A percentile compares a stretch with the other conserved stretches of the same genome.
These are phyloP conservation scores for Lordiphosa stackelbergi DNA, from an alignment of 1,140 invertebrate species.

Conservation along the genomic window DNA sequence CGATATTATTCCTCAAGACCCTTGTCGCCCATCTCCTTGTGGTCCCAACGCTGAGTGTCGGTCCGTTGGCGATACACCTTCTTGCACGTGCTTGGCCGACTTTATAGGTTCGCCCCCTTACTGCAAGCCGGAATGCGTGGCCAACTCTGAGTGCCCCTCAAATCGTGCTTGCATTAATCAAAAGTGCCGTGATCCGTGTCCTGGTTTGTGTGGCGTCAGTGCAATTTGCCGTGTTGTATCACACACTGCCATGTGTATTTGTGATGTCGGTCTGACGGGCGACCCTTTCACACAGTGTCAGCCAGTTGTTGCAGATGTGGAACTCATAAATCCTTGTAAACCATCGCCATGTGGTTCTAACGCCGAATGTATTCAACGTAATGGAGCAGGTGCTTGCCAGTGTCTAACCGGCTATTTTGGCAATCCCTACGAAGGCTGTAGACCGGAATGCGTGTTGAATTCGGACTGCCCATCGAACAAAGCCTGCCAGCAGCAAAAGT, in stretches of 20 bases:
- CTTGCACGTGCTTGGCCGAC: conserved; percentile 83
- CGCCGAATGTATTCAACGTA: conserved; percentile 83
- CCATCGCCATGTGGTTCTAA: conserved; percentile 89
- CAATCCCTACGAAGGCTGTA: conserved; percentile 85
- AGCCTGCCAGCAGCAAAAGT: conserved; percentile 86
- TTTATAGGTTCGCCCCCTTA: conserved; percentile 86
- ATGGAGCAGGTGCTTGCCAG: conserved; percentile 84
- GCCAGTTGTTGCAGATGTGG: conserved; percentile 71
- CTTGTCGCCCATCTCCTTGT: conserved; percentile 86
- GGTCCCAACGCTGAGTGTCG: conserved; percentile 86
- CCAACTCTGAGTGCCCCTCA: conserved; percentile 84
- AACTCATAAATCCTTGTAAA: conserved; percentile 81
- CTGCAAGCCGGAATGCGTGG: conserved; percentile 86
- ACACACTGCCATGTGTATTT: conserved; percentile 85
- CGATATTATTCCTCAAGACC: conserved; percentile 82
- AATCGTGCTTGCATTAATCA: conserved; percentile 84
- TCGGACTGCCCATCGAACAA: conserved; percentile 84
- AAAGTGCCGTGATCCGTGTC: conserved; percentile 85
- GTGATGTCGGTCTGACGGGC: conserved; percentile 83
- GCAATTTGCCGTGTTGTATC: conserved; percentile 85
- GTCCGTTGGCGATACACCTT: conserved; percentile 80
- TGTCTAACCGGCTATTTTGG: conserved; percentile 84
- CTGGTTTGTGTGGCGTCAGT: conserved; percentile 83
- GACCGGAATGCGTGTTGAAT: conserved; percentile 86
- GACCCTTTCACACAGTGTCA: conserved; percentile 85